Base-by-base conservation (phyloP, 23 tunicate species). In the Aplidium turbinatum region DNA sequence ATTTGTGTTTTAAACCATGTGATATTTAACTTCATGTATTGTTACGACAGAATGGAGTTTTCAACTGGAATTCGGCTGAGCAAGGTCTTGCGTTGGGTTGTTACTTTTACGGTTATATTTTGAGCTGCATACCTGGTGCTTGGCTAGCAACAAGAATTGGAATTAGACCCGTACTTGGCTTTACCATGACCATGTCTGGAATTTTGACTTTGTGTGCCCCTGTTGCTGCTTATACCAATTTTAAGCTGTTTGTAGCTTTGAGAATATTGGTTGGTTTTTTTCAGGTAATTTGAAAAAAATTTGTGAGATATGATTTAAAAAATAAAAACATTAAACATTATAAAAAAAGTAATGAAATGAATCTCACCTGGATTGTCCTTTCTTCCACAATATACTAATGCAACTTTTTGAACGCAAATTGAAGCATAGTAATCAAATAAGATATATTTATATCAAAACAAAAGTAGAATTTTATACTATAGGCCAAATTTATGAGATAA, bases 61-160 rank as follows among this genome's bases (percentile, higher is more conserved):
- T 81, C 47, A 50, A 65, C 31, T 80, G 87, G 95, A 71, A 75
- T 54, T 4, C 73, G 9, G 46, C 62, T 0, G 52, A 80, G 26
- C 83, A 87, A 34, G 83, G 82, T 18, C 52, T 81, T 1, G 3
- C 70, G 0, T 68, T 87, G 33, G 87, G 87, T 0, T 81, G 82
- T 33, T 87, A 87, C 45, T 87, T 74, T 47, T 79, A 79, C 70
- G 95, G 95, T 27, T 87, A 87, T 77, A 81, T 87, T 9, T 36
- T 87, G 0, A 81, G 89, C 52, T 67, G 72, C 70, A 53, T 87
- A 4, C 95, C 95, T 11, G 95, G 95, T 63, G 95, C 92, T 5
- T 87, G 78, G 73, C 47, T 87, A 38, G 82, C 95, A 1, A 87
- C 77, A 58, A 73, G 79, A 65, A 56, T 45, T 60, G 95, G 95